A percentile compares a stretch with the other conserved stretches of the same genome.
These are phyloP conservation scores for Triplophysa bombifrons DNA, from an alignment of 2,797 vertebrate species.

Conservation along the genomic window DNA sequence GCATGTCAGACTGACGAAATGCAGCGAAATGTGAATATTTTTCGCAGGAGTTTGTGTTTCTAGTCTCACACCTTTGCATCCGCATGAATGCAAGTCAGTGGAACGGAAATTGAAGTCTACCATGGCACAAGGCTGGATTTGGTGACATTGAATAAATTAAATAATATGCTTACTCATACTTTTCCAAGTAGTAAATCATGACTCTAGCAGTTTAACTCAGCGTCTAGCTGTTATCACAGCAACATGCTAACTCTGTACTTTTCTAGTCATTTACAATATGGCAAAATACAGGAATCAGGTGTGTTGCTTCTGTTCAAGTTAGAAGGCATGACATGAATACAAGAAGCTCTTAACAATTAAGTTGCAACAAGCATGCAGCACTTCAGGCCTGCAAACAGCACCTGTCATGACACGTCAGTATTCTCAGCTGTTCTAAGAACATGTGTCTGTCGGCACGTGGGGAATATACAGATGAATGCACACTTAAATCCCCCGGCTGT, in stretches of 20 bases:
- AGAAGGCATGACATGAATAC: background rate
- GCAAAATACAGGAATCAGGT: background rate
- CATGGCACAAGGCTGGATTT: background rate
- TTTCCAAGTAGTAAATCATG: background rate
- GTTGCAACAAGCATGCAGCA: background rate
- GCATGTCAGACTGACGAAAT: too few species aligned
- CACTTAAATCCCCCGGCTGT: background rate
- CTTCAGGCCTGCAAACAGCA: constrained; percentile 22
- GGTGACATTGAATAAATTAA: background rate
- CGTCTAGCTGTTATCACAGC: background rate
- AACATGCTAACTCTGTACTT: background rate
- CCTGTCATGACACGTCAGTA: constrained; percentile 18
- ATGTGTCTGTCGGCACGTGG: constrained; percentile 23
- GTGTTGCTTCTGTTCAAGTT: background rate
- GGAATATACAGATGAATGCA: constrained; percentile 13
- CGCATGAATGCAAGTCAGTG: too few species aligned
- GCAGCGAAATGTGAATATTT: too few species aligned
- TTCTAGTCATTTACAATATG: background rate
- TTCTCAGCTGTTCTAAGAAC: constrained; percentile 36
- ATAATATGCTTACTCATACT: background rate
- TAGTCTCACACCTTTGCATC: too few species aligned
- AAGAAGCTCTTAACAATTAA: constrained; percentile 9
- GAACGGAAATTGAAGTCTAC: too few species aligned
- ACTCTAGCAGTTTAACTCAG: background rate
- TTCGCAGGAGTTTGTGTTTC: too few species aligned